Base-by-base conservation (phyloP, 2,113 vertebrate species). In the Oncorhynchus kisutch region DNA sequence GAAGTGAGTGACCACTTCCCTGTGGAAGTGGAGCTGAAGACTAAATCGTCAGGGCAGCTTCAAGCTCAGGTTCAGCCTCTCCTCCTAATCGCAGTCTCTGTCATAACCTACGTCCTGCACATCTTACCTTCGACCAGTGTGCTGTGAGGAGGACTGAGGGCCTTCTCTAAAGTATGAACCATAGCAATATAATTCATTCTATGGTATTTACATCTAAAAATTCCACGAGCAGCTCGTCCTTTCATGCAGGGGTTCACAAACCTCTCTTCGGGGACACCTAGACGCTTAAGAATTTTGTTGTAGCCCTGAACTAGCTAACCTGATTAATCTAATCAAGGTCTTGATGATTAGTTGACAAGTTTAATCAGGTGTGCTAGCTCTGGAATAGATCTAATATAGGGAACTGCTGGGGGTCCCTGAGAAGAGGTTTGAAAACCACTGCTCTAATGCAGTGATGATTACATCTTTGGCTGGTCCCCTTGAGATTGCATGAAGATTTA, bases 21-120 rank as follows among this genome's bases (percentile, higher is more conserved):
- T 14, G 22, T 91, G 2, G 82, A 87, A 76, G 86, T 92, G 71
- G 65, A 0, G 1, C 84, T 92, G 1, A 88, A 81, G 67, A 70
- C 80, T 7, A 13, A 22, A 24, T 45, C 29, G 77, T 78, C 85
- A 1, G 76, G 72, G 68, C 70, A 18, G 4, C 67, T 73, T 3
- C 74, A 62, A 22, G 59, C 76, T 3, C 84, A 86, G 78, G 62
- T 81, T 68, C 77, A 62, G 20, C 77, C 84, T 76, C 75, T 85
- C 51, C 68, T 79, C 20, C n/a, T 62, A n/a, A 7, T 62, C 59
- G 2, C 59, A 0, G 7, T 27, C 31, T 60, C 77, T 83, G 76
- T 86, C 81, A 86, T 81, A 25, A 0, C 31, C 31, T 72, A 45
- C 9, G 24, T 39, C 16, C 25, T 31, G 29, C 7, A 27, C 27